phyloP scores from a whole-genome alignment of 53 echinoderm and acorn worm genomes.

The Apostichopus leukothele region DNA sequence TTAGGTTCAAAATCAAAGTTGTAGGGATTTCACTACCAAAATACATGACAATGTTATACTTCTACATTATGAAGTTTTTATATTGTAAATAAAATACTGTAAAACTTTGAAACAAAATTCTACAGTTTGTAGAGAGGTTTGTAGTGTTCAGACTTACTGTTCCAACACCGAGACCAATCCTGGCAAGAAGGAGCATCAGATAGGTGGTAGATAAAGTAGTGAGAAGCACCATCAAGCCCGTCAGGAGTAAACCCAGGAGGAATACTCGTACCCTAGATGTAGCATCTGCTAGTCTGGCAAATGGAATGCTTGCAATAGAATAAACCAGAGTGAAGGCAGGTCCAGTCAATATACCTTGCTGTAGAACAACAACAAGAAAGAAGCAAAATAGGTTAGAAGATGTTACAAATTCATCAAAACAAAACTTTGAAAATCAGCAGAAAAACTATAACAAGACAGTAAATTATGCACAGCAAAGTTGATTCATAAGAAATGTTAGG shows the following conservation, averaged over 20 bases:
- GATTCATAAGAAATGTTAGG: no score
- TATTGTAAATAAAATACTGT: no score
- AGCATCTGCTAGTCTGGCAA: conserved; percentile 57
- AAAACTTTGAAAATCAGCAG: no score
- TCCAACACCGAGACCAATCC: conserved; percentile 62
- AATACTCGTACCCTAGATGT: conserved; percentile 56
- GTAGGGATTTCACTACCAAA: no score
- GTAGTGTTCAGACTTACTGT: conserved; percentile 53
- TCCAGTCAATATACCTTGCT: conserved; percentile 78
- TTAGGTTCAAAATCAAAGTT: no score
- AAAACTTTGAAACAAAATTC: no score
- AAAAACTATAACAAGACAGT: no score
- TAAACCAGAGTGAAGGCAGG: conserved; percentile 60
- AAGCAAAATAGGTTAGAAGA: no score
- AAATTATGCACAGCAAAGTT: no score
- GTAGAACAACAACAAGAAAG: conserved; percentile 36
- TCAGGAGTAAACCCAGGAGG: conserved; percentile 49
- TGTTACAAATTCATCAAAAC: no score
- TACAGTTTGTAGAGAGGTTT: background rate
- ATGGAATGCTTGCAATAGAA: conserved; percentile 61
- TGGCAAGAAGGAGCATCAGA: conserved; percentile 58
- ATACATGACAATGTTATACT: no score
- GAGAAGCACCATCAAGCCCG: conserved; percentile 56
- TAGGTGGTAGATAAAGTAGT: conserved; percentile 54
- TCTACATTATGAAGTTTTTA: no score